Evolutionary conservation across 2,888 invertebrate species (phyloP), one percentile per base, ranked within the genome.

Genomic region (Dromius quadrimaculatus): DNA sequence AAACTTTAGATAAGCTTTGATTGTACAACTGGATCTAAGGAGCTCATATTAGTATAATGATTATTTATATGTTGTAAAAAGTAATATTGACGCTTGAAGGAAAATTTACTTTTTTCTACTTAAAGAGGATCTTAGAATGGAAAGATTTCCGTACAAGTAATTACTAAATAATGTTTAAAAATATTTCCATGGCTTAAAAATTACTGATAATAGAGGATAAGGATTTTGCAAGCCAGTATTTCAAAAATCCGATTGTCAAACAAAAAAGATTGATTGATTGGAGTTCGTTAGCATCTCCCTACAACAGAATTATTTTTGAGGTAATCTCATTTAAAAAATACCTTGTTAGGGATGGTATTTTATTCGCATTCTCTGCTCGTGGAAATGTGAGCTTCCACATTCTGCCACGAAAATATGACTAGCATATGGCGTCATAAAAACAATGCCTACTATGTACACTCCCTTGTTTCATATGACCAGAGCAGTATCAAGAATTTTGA

Each of bases 311-410:
- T 47, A 47, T n/a, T 28, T 22, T 17, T 13, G 32, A 4, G 2
- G 32, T 57, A 57, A 57, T 32, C 57, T 57, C 57, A 13, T 57
- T 57, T 57, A 28, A 57, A 32, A 57, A 15, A 57, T 57, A 57
- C 57, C 57, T 57, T 57, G 57, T 57, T 57, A 57, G 57, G 22
- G 57, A 57, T 28, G n/a, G 17, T 22, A 34, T 57, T 57, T 57
- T 57, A 57, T 57, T 57, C 17, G 32, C 57, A 57, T 57, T 57
- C 57, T 32, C 28, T n/a, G 19, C 28, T 32, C 17, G 57, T 32
- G 20, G 17, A 32, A 57, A 57, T 32, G 57, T 2, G 57, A 8
- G n/a, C 57, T 32, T 57, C 9, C 17, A 57, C 57, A 57, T 57
- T 17, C 57, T 32, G 19, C 19, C 57, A 57, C 17, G 57, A 17